Evolutionary conservation across 1,140 invertebrate species (phyloP), one percentile per base, ranked within the genome.

Genomic region (Alviniconcha marisindica): DNA sequence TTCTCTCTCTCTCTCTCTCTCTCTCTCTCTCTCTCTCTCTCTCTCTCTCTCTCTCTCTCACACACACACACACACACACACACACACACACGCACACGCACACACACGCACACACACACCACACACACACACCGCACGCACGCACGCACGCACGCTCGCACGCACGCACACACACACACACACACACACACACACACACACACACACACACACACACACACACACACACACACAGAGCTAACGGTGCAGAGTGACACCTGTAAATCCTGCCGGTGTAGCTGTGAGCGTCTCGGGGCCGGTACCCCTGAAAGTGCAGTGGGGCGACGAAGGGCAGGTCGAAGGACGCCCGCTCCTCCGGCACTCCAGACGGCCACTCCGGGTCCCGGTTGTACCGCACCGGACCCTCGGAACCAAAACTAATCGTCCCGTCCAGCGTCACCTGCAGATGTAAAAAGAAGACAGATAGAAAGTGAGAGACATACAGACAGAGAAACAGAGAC

Each of bases 311-410:
- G 69, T 71, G 69, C 14, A 71, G 18, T 33, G 69, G 14, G 33
- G 69, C 36, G 69, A 71, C 40, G 69, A 71, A 71, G 14, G 69
- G 69, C 24, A 40, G 38, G 69, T 71, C 69, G 4, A 36, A 40
- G 0, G 36, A 14, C 5, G 38, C 14, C 14, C 33, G 38, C 36
- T 40, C 15, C 36, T 71, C 69, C 69, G 69, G 38, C 33, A 71
- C 38, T 18, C 69, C 69, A 7, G 5, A 36, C 15, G 36, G 69
- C 69, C 69, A 71, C 14, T 24, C 33, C 1, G 69, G 69, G 69
- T 71, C 10, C 15, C 14, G 33, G 14, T 71, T 71, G 69, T 40
- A 71, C 31, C 2, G 38, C 14, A 71, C 69, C 56, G 24, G 56
- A 2, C 33, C 33, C 33, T 71, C 36, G 31, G 14, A 2, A 5